A percentile compares a stretch with the other conserved stretches of the same genome.
Evolutionary conservation across 2,113 vertebrate genomes (phyloP).

Genomic region (Callionymus lyra): DNA sequence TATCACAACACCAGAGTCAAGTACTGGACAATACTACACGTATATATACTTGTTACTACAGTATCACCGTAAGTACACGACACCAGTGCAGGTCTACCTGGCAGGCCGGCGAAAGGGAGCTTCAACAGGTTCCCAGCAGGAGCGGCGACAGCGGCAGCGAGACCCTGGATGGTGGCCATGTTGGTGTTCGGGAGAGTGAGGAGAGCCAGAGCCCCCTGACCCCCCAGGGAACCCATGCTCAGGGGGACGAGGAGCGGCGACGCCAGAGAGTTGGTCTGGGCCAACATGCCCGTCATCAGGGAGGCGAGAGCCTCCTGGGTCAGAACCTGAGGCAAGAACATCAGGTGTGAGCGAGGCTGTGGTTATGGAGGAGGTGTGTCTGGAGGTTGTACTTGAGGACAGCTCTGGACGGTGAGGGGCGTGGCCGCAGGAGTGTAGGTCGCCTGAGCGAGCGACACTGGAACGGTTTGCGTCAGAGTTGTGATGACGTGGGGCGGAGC

Average conservation of each 20-base stretch:
- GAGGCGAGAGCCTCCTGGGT: conserved; percentile 93
- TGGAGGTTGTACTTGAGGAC: conserved; percentile 61
- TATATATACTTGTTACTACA: no score
- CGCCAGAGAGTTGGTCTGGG: conserved; percentile 85
- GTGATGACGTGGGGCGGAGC: conserved; percentile 39
- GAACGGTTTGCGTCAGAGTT: conserved; percentile 41
- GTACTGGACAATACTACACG: no score
- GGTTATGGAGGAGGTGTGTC: neutral
- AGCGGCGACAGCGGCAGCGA: conserved; percentile 70
- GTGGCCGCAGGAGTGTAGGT: conserved; percentile 41
- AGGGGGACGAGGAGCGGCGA: conserved; percentile 95
- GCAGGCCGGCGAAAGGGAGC: conserved; percentile 81
- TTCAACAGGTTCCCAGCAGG: conserved; percentile 80
- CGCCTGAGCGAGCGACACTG: conserved; percentile 39
- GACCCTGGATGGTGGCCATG: conserved; percentile 81
- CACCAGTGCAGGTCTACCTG: conserved; percentile 68
- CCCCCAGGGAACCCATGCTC: conserved; percentile 87
- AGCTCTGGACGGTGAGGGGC: conserved; percentile 66
- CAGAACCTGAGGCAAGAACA: conserved; percentile 72
- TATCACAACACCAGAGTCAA: no score
- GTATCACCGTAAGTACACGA: no score
- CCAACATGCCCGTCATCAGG: conserved; percentile 94
- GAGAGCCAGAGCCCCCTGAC: conserved; percentile 87
- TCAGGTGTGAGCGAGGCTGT: neutral
- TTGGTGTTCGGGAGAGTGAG: conserved; percentile 89